phyloP scores from a whole-genome alignment of 2,797 vertebrate genomes.

The Epinephelus malabaricus region DNA sequence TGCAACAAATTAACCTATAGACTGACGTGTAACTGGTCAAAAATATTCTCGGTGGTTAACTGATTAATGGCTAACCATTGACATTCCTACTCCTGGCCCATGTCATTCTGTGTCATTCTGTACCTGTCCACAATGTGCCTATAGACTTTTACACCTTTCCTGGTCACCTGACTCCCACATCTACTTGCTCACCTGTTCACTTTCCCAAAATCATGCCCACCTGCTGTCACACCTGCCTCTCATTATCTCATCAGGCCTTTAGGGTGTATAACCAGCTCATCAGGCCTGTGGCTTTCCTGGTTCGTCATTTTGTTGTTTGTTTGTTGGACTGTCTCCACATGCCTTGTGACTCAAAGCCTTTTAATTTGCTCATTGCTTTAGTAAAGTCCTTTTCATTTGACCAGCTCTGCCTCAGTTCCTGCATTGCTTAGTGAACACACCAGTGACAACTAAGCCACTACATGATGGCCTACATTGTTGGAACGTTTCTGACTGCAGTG shows the following conservation, averaged over 20 bases:
- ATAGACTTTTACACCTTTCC: not conserved
- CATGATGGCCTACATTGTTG: too few relatives aligned
- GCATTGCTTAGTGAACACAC: not conserved
- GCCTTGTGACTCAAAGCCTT: not conserved
- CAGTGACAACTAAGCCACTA: not conserved
- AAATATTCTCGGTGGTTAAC: too few relatives aligned
- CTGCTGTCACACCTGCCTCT: not conserved
- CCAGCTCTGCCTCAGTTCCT: too few relatives aligned
- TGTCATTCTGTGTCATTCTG: not conserved
- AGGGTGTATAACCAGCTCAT: not conserved
- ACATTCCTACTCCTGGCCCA: too few relatives aligned
- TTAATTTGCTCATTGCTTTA: not conserved
- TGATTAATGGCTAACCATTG: too few relatives aligned
- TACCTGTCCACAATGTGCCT: not conserved
- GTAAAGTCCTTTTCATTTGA: not conserved
- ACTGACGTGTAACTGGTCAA: too few relatives aligned
- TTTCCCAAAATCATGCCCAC: not conserved
- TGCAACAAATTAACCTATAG: too few relatives aligned
- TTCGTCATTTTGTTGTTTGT: not conserved
- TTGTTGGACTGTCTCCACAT: not conserved
- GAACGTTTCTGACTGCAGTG: not conserved
- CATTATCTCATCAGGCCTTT: not conserved
- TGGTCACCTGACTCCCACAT: not conserved
- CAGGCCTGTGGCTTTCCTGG: not conserved
- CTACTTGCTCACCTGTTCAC: too few relatives aligned